These are phyloP conservation scores for Acipenser ruthenus DNA, from an alignment of 2,797 vertebrate species.

Conservation along the genomic window DNA sequence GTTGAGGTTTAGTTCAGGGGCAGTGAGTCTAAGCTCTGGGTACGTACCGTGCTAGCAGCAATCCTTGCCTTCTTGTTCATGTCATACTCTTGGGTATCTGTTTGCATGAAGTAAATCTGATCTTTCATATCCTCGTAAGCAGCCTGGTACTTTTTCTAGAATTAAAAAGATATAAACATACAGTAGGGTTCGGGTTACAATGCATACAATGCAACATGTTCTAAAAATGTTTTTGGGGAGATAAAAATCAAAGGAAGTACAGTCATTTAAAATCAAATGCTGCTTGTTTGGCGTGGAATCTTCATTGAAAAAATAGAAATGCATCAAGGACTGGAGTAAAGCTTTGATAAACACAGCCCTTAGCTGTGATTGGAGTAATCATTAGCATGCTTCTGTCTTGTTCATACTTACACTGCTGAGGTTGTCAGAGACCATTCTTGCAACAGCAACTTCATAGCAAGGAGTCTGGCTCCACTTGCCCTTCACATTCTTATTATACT, in stretches of 20 bases:
- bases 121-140: constrained; percentile 78
- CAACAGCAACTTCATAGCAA: constrained; percentile 84
- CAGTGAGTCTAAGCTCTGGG: background rate
- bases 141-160: constrained; percentile 86
- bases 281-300: no score
- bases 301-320: no score
- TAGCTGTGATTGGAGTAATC: no score
- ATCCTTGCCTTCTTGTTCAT: constrained; percentile 73
- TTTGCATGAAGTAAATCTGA: constrained; percentile 97
- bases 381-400: no score
- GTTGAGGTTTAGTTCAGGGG: no score
- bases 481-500: constrained; percentile 87
- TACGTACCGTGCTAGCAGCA: constrained; percentile 73
- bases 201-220: no score
- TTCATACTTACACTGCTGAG: constrained; percentile 70
- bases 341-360: no score
- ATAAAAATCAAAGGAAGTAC: no score
- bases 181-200: no score
- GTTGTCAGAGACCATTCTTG: constrained; percentile 84
- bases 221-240: no score
- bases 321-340: no score
- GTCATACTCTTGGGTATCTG: constrained; percentile 84
- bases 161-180: constrained; percentile 18
- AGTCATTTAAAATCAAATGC: no score
- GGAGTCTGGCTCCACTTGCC: constrained; percentile 96